Evolutionary conservation across 2,888 invertebrate genomes (phyloP), one percentile per base, ranked within the genome.

Genomic region (Melinopterus prodromus): DNA sequence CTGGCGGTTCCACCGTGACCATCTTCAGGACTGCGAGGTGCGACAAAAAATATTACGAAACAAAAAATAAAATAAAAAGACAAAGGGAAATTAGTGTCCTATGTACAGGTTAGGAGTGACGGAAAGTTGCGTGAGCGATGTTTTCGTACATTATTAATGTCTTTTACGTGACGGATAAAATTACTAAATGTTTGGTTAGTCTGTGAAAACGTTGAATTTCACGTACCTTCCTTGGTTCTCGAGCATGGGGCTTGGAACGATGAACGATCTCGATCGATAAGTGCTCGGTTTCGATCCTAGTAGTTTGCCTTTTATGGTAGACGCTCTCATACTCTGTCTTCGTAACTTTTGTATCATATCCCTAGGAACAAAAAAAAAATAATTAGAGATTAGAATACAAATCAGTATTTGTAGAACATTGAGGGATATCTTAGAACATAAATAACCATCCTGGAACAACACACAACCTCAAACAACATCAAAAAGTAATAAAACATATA

Each of bases 301-400:
- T 82, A 95, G 91, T 89, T 96, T 96, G 84, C 95, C 95, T 87
- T 95, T 95, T 84, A 96, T 93, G 16, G 95, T 93, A 9, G 94
- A 93, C 0, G 95, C 94, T 85, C 94, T 94, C 14, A 96, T 94
- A 86, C 96, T 96, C 88, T 97, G 97, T 35, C 97, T 92, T 36
- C 96, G 92, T 69, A 97, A 90, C 88, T 95, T 96, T 88, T 98
- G 98, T 84, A 98, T 96, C 94, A 99, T 97, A 88, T 98, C 98
- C 83, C 97, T 93, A 84, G 86, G 87, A 86, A 91, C 90, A 78
- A 76, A 83, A 90, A 83, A 90, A 78, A 71, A 35, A 75, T 38
- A 72, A 37, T 26, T 53, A 9, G 9, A 6, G 15, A 9, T 16
- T 7, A 72, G 2, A 16, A 26, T 53, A n/a, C 12, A 9, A 12